Evolutionary conservation across 2,797 vertebrate genomes (phyloP).

Genomic region (Pelochelys cantorii): DNA sequence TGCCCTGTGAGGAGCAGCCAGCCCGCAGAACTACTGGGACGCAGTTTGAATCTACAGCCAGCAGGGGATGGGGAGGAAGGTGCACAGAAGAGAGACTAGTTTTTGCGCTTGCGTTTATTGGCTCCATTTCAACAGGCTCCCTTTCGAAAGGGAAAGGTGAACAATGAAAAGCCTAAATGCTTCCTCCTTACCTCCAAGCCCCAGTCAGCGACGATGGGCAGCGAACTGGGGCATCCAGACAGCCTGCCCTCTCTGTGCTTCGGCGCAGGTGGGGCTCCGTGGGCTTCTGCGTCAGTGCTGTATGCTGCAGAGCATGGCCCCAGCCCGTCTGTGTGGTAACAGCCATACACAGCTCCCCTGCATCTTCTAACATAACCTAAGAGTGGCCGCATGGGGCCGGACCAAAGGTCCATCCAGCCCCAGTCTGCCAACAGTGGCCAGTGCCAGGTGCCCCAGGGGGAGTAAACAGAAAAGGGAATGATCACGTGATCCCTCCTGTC

Average conservation of each 20-base stretch:
- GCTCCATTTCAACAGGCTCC: not conserved
- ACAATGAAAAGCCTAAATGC: not conserved
- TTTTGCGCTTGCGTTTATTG: rapidly evolving
- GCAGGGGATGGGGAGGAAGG: not conserved
- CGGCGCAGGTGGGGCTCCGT: not conserved
- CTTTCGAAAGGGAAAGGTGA: rapidly evolving
- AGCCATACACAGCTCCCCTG: not conserved
- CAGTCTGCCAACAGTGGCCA: too few species aligned
- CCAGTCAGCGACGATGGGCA: not conserved
- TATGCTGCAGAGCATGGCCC: not conserved
- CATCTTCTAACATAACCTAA: not conserved
- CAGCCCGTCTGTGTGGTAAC: not conserved
- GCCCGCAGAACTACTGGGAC: not conserved
- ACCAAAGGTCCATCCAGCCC: too few species aligned
- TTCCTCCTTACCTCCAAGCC: rapidly evolving
- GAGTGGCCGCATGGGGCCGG: too few species aligned
- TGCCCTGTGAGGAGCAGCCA: not conserved
- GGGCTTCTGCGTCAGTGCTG: not conserved
- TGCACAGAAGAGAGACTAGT: not conserved
- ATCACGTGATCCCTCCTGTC: too few species aligned
- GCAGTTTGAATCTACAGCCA: not conserved
- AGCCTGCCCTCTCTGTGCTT: rapidly evolving
- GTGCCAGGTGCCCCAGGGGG: not conserved
- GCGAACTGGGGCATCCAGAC: rapidly evolving
- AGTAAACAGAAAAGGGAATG: too few species aligned